Base-by-base conservation (phyloP, 2,113 vertebrate genomes). In the Ascaphus truei region DNA sequence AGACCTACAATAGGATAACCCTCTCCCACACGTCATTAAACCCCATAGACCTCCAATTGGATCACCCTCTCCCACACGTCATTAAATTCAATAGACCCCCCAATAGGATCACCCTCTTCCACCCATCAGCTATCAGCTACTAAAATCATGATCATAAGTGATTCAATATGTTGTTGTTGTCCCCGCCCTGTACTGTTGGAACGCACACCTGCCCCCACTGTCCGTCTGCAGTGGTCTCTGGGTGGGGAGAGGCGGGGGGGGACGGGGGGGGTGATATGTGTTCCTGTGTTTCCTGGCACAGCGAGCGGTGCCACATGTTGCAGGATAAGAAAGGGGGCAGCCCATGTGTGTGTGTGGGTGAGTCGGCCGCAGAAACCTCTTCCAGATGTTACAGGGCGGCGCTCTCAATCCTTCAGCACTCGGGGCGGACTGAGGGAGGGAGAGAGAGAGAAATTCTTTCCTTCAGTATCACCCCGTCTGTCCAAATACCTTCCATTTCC, bases 371-470 rank as follows among this genome's bases (percentile, higher is more conserved):
- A 69, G 66, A 69, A 69, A 69, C 8, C 18, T 23, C 43, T 69
- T 69, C 66, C 66, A 69, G 66, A 69, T 69, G 66, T 69, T 69
- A 52, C 43, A 41, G 66, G 66, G 65, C 65, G 65, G 55, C 31
- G 33, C 47, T 60, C 55, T 60, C 55, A 43, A 60, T 60, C 66
- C 56, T 60, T 60, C 66, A 59, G 33, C 56, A 29, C 22, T 48
- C 29, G 13, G 45, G 65, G 37, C 29, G 26, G n/a, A 33, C 8
- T n/a, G n/a, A n/a, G 39, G 7, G 37, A 55, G 27, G 41, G 43
- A 6, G 43, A 47, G 43, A 39, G 56, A 69, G 62, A 51, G 25
- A 59, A 30, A 60, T 69, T 60, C 56, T 51, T 69, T 60, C 56
- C 56, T 69, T 50, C 23, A 69, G 55, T 37, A 69, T 69, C 66